Conservation (phyloP, 2,888 invertebrate genomes). For the Selenia dentaria region DNA sequence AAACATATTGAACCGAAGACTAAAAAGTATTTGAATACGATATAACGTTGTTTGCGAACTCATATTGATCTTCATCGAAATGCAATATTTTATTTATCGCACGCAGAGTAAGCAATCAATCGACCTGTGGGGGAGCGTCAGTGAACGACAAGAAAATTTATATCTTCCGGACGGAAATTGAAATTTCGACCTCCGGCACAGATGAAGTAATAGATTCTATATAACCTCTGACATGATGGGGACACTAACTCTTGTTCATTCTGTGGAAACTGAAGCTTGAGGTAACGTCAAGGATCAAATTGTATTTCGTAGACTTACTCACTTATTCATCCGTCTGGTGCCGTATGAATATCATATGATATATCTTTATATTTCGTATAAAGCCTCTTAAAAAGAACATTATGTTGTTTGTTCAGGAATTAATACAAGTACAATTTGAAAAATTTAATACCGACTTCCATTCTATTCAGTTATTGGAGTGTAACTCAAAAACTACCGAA, state of each 20-base stretch:
- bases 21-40: no score
- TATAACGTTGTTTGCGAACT: neutral
- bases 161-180: conserved; percentile 69
- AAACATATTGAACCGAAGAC: no score
- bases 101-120: conserved; percentile 59
- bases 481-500: no score
- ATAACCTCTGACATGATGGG: neutral
- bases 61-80: conserved; percentile 16
- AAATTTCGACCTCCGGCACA: conserved; percentile 54
- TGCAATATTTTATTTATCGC: conserved; percentile 51
- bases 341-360: no score
- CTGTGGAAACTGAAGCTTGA: conserved; percentile 1
- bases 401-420: no score
- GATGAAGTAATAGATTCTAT: neutral
- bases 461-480: no score
- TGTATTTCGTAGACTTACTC: neutral
- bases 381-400: no score
- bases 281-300: conserved; percentile 1
- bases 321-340: neutral
- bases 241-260: neutral
- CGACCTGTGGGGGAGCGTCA: conserved; percentile 52
- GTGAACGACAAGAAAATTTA: conserved; percentile 64
- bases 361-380: no score
- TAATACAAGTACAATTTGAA: no score
- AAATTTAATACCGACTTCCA: no score